A percentile compares a stretch with the other conserved stretches of the same genome.
Conservation (phyloP, 1,140 invertebrate genomes). For the Neodiprion fabricii region DNA sequence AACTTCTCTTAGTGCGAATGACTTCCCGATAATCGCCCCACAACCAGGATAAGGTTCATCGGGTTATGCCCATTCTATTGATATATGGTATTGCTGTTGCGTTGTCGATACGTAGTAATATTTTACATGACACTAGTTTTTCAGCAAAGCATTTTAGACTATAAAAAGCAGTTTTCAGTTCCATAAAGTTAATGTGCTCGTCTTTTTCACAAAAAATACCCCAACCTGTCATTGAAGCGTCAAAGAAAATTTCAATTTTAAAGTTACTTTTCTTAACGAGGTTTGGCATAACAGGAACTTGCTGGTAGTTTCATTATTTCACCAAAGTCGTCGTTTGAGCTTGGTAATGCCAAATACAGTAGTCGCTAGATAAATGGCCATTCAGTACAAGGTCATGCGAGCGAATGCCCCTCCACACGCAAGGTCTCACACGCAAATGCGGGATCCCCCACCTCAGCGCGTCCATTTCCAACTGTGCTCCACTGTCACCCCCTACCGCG, state of each 20-base stretch:
- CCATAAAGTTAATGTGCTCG: slow-evolving; percentile 21
- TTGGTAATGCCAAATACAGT: background rate
- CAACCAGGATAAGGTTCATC: slow-evolving; percentile 1
- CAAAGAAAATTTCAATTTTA: slow-evolving; percentile 18
- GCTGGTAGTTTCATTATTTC: background rate
- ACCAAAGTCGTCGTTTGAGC: background rate
- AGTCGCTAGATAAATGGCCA: too few species aligned
- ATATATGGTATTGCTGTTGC: slow-evolving; percentile 9
- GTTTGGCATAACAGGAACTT: background rate
- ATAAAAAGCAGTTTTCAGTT: slow-evolving; percentile 17
- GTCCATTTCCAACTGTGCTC: too few species aligned
- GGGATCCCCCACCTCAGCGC: too few species aligned
- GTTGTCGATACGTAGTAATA: slow-evolving; percentile 22
- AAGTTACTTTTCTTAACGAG: background rate
- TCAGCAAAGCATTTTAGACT: slow-evolving; percentile 20
- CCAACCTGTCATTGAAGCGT: slow-evolving; percentile 24
- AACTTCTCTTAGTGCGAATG: background rate
- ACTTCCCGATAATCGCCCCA: background rate
- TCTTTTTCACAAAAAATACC: slow-evolving; percentile 17
- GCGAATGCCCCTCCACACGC: too few species aligned
- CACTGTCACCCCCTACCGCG: too few species aligned
- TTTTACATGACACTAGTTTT: slow-evolving; percentile 17
- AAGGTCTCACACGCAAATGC: too few species aligned
- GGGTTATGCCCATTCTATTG: background rate
- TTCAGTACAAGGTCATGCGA: too few species aligned